Evolutionary conservation across 2,888 invertebrate genomes (phyloP).

Genomic region (Microplitis deprimator): DNA sequence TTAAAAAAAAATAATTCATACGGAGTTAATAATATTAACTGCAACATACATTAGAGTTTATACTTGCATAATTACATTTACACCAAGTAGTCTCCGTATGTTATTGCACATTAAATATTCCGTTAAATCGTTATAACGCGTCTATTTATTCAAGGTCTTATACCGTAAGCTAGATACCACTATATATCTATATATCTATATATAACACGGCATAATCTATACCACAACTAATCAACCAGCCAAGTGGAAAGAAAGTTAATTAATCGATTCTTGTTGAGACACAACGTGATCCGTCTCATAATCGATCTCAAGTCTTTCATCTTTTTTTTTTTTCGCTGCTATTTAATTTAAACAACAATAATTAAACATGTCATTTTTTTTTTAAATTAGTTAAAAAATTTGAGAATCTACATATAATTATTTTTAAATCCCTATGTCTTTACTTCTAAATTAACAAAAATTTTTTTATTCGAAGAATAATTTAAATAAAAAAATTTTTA

Average conservation of each 20-base stretch:
- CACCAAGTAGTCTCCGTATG: neutral
- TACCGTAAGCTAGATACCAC: constrained; percentile 5
- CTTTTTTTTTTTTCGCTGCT: neutral
- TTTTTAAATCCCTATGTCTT: too few relatives aligned
- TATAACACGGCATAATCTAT: constrained; percentile 8
- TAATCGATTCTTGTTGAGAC: constrained; percentile 22
- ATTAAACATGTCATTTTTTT: neutral
- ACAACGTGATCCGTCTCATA: neutral
- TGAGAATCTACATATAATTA: too few relatives aligned
- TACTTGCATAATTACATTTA: constrained; percentile 20
- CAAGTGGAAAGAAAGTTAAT: constrained; percentile 30
- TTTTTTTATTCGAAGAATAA: too few relatives aligned
- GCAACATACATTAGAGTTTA: neutral
- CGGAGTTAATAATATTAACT: neutral
- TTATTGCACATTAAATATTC: neutral
- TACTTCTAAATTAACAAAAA: too few relatives aligned
- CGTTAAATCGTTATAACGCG: neutral
- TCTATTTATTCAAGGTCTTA: neutral
- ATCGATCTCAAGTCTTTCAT: constrained; percentile 11
- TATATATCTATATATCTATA: neutral
- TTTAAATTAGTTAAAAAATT: too few relatives aligned
- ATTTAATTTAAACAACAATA: neutral
- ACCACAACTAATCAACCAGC: neutral
- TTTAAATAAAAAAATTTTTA: too few relatives aligned
- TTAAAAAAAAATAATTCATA: constrained; percentile 31